Base-by-base conservation (phyloP, 2,113 vertebrate genomes). In the Mesitornis unicolor region DNA sequence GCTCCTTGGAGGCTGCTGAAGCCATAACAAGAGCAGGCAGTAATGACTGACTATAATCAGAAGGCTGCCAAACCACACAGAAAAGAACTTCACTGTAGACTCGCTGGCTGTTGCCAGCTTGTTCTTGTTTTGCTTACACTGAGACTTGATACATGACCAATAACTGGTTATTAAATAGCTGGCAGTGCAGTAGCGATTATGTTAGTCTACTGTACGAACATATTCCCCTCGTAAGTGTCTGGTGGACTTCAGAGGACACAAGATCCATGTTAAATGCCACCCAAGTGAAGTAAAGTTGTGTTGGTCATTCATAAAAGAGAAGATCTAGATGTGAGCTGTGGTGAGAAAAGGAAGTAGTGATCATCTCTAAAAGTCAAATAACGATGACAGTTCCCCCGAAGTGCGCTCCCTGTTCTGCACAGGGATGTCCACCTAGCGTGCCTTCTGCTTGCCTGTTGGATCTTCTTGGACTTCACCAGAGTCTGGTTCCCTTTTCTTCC, bases 1-100 rank as follows among this genome's bases (percentile, higher is more conserved):
- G 56, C 71, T 90, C 79, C 79, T 95, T 92, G 51, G 83, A 92
- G 93, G 65, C 83, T 81, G 47, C 85, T 81, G 90, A 93, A 96
- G 75, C 50, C n/a, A 24, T 94, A 93, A 95, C 79, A 92, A 74
- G 87, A 75, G 50, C 56, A 90, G 85, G 53, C 64, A 74, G 68
- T 90, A 87, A 93, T 93, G 78, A 79, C 70, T 87, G 63, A 91
- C 89, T 71, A 65, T 89, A 88, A 90, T 90, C 82, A 84, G 70
- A 77, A 81, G 38, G 59, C 61, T 56, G 63, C 40, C 92, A 88
- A 95, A 88, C 83, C 90, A 60, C 35, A 61, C 48, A 74, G 88
- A 64, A 77, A 54, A 71, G 26, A 75, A 86, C 79, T 90, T 93
- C 5, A 36, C 16, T 93, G 78, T 43, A 85, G 78, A n/a, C 63